Conservation (phyloP, 2,797 vertebrate genomes). For the Tadarida brasiliensis region DNA sequence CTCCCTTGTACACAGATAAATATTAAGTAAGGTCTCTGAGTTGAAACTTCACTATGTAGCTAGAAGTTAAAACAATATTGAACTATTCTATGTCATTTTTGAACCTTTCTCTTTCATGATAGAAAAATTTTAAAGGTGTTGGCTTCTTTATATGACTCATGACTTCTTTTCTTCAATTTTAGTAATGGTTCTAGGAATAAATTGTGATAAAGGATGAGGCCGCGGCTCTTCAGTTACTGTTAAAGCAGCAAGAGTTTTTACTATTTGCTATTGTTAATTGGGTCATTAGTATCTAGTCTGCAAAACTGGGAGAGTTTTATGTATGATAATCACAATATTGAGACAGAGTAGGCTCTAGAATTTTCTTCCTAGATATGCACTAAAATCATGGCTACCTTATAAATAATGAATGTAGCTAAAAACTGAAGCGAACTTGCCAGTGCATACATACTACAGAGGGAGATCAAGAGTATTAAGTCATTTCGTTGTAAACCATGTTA, state of each 20-base stretch:
- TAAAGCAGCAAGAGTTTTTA: slow-evolving; percentile 15
- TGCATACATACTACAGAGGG: not conserved
- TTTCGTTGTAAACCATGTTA: not conserved
- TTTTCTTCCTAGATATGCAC: slow-evolving; percentile 33
- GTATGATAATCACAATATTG: not conserved
- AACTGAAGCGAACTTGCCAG: not conserved
- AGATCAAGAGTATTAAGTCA: not conserved
- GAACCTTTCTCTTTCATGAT: not conserved
- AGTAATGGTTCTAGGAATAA: not conserved
- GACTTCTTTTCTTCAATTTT: slow-evolving; percentile 12
- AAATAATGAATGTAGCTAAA: not conserved
- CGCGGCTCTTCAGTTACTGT: not conserved
- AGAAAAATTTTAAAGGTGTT: not conserved
- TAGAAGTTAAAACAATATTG: slow-evolving; percentile 28
- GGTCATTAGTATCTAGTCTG: not conserved
- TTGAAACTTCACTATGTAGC: not conserved
- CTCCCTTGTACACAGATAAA: not conserved
- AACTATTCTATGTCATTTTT: slow-evolving; percentile 6
- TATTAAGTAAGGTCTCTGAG: not conserved
- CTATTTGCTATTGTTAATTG: not conserved
- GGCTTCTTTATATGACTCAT: not conserved
- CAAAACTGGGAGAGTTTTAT: not conserved
- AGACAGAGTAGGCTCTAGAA: not conserved
- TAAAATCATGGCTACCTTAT: not conserved
- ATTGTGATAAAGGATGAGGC: not conserved